Evolutionary conservation across 2,888 invertebrate species (phyloP).

Genomic region (Augiades crinisus): DNA sequence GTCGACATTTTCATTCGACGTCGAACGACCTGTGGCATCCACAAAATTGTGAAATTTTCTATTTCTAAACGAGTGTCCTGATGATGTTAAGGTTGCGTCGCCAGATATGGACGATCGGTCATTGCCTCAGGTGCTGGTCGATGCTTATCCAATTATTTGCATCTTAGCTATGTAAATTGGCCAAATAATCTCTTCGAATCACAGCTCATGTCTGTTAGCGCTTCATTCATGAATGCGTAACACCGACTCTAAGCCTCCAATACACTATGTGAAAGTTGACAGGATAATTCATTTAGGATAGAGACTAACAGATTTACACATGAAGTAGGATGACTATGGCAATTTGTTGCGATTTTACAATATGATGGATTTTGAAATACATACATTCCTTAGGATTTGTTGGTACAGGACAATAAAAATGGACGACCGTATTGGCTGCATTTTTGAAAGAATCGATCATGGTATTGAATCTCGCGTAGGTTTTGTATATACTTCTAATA

Average conservation of each 20-base stretch:
- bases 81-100: too few species aligned
- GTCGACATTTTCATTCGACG: too few species aligned
- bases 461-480: conserved; percentile 37
- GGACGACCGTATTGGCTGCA: conserved; percentile 10
- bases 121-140: too few species aligned
- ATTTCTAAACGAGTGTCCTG: too few species aligned
- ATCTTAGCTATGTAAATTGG: too few species aligned
- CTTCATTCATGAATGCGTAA: too few species aligned
- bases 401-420: conserved; percentile 35
- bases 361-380: conserved; percentile 12
- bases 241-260: not conserved
- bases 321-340: conserved; percentile 3
- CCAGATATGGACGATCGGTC: too few species aligned
- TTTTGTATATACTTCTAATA: conserved; percentile 36
- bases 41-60: too few species aligned
- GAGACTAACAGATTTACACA: not conserved
- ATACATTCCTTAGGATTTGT: conserved; percentile 35
- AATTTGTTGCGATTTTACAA: not conserved
- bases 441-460: conserved; percentile 21
- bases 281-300: not conserved
- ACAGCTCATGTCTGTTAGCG: too few species aligned
- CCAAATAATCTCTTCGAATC: too few species aligned
- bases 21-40: too few species aligned
- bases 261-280: not conserved
- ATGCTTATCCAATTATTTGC: too few species aligned